Conservation (phyloP, 2,113 vertebrate genomes). For the Camelus dromedarius region DNA sequence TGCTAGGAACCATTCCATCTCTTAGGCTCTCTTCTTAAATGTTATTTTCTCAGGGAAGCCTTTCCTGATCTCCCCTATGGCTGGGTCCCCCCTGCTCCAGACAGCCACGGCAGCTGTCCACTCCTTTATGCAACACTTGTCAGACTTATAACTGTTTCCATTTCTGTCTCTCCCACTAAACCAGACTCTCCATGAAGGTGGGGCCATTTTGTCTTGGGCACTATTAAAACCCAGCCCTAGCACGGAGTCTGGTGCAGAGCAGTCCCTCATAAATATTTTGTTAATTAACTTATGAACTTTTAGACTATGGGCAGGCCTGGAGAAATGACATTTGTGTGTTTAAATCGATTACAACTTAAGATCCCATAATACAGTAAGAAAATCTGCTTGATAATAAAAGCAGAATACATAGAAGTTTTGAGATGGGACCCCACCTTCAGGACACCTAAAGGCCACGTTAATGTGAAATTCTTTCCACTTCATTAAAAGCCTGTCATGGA, state of each 20-base stretch:
- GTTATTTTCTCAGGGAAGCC: neutral
- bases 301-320: neutral
- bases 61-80: neutral
- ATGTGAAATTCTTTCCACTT: constrained; percentile 8
- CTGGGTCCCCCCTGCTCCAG: neutral
- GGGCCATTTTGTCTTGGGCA: neutral
- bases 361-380: neutral
- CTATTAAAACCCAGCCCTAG: neutral
- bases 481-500: neutral
- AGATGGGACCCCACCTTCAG: neutral
- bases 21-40: neutral
- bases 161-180: neutral
- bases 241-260: neutral
- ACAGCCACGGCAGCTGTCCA: neutral
- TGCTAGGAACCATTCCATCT: neutral
- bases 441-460: neutral
- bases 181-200: neutral
- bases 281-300: constrained; percentile 9
- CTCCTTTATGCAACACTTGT: neutral
- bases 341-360: neutral
- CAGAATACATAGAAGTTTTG: neutral
- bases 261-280: neutral
- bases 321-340: neutral
- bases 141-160: neutral
- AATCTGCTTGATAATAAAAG: neutral